Base-by-base conservation (phyloP, 2,888 invertebrate genomes). In the Coleophora deauratella region DNA sequence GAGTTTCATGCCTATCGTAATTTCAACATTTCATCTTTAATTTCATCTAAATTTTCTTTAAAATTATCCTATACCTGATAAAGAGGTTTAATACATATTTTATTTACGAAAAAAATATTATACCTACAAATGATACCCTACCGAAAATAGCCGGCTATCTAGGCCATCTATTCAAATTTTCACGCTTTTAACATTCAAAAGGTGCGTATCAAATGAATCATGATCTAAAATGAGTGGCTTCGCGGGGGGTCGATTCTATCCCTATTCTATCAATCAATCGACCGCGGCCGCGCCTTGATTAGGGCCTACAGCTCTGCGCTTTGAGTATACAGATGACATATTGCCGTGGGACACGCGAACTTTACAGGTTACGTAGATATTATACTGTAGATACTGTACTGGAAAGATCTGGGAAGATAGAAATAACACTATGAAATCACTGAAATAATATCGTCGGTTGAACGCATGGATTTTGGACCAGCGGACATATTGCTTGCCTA, bases 261-360 rank as follows among this genome's bases (percentile, higher is more conserved):
- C n/a, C n/a, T n/a, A n/a, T 44, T 13, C 27, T 42, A 47, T 47
- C 44, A 44, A 47, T 47, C 47, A 47, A 47, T 47, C 35, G 44
- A 44, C 27, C 47, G 31, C 42, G 44, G 46, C 27, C 47, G 31
- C 42, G 33, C 44, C 47, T 44, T 42, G 44, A 47, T 44, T 47
- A 47, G 37, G 42, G 44, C 39, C 21, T 12, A 21, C 27, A 33
- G 27, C 33, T 28, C 35, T 30, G 30, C 21, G 40, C 43, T 43
- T 43, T 37, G 37, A 77, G 67, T 65, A 57, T 21, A 4, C 66
- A 70, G 72, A 80, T 81, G 81, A 82, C 75, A 71, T 74, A 82
- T 79, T 64, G 65, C 61, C 38, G 42, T 50, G 47, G 64, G 66
- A 61, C 81, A 81, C 81, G 81, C 81, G 46, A 81, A 21, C 51